Evolutionary conservation across 2,113 vertebrate genomes (phyloP).

Genomic region (Brienomyrus longianalis): DNA sequence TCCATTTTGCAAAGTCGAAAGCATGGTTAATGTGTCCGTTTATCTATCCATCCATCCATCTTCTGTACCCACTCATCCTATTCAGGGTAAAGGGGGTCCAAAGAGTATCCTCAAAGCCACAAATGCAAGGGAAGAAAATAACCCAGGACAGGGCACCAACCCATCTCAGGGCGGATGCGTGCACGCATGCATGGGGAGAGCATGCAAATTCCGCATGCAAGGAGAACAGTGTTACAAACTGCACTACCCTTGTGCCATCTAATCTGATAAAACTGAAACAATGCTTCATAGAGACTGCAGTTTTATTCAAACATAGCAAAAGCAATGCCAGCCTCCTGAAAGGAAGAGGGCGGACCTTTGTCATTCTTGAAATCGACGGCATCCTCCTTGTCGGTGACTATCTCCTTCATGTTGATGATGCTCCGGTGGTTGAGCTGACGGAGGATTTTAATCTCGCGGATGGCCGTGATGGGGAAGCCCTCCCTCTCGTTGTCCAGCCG

Average conservation of each 20-base stretch:
- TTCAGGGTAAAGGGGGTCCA: background rate
- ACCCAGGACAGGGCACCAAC: background rate
- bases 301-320: background rate
- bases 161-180: background rate
- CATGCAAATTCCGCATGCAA: background rate
- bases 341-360: slow-evolving; percentile 56
- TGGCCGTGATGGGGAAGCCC: slow-evolving; percentile 80
- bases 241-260: background rate
- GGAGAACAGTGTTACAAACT: background rate
- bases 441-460: slow-evolving; percentile 78
- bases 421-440: slow-evolving; percentile 76
- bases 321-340: background rate
- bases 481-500: slow-evolving; percentile 78
- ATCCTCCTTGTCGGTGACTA: slow-evolving; percentile 78
- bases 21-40: background rate
- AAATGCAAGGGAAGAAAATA: background rate
- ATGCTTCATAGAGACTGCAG: background rate
- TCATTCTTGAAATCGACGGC: slow-evolving; percentile 80
- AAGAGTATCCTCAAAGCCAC: too few relatives aligned
- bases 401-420: slow-evolving; percentile 84
- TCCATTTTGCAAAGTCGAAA: background rate
- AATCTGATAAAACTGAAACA: background rate
- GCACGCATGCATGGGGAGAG: background rate
- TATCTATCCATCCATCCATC: background rate
- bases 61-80: background rate